Percentiles rank a stretch among this genome's conserved stretches.
Conservation (phyloP, 2,113 vertebrate genomes). For the Cairina moschata region DNA sequence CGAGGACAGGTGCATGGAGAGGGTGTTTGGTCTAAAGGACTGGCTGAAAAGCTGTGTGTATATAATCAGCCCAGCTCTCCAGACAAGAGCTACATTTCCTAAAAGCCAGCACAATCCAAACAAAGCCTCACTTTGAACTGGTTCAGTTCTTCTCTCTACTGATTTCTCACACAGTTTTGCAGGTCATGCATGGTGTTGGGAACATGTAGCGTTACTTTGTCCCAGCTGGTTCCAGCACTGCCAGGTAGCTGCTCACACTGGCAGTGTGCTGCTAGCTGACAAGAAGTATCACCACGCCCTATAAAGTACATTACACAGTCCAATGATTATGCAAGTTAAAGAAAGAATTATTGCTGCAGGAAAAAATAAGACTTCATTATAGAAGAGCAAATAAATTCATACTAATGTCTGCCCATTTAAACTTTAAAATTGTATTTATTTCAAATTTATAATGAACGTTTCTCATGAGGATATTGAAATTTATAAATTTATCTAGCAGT, state of each 20-base stretch:
- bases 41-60: not conserved
- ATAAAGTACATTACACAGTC: constrained; percentile 16
- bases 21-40: not conserved
- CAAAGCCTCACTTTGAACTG: not conserved
- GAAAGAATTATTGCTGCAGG: constrained; percentile 21
- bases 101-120: not conserved
- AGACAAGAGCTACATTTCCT: not conserved
- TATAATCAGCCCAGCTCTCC: not conserved
- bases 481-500: not conserved
- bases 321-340: constrained; percentile 1
- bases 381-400: not conserved
- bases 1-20: not conserved
- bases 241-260: constrained; percentile 14
- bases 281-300: constrained; percentile 49
- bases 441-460: not conserved
- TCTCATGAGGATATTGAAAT: not conserved
- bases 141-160: not conserved
- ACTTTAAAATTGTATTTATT: not conserved
- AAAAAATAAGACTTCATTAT: constrained; percentile 3
- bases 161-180: constrained; percentile 12
- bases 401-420: not conserved
- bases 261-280: constrained; percentile 30
- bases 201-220: not conserved
- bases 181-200: not conserved
- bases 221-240: not conserved